Conservation (phyloP, 2,888 invertebrate genomes). For the Tupiocoris notatus region DNA sequence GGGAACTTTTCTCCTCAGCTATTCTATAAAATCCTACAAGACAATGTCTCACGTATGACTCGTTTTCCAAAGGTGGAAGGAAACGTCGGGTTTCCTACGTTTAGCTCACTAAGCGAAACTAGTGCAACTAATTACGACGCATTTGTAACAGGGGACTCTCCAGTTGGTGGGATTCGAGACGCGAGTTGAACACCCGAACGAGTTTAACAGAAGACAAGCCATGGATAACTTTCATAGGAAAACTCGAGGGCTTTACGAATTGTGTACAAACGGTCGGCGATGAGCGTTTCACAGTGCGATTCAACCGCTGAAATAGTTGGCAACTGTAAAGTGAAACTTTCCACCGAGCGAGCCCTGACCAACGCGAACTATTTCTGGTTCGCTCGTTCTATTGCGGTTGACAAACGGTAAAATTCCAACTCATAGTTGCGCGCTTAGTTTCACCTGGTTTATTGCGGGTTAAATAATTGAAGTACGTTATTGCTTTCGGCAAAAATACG, state of each 20-base stretch:
- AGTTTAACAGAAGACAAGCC: neutral
- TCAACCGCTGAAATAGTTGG: neutral
- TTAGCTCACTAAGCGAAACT: neutral
- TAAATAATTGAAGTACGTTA: too few species aligned
- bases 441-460: too few species aligned
- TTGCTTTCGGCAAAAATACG: too few species aligned
- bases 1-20: too few species aligned
- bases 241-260: neutral
- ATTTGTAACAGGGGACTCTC: conserved; percentile 8
- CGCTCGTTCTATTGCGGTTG: neutral
- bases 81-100: neutral
- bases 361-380: neutral
- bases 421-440: too few species aligned
- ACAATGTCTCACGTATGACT: too few species aligned
- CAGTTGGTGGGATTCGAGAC: neutral
- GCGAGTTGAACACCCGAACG: too few species aligned
- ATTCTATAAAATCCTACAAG: too few species aligned
- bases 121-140: conserved; percentile 18
- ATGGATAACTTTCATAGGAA: neutral
- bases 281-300: too few species aligned
- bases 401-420: neutral
- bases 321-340: neutral
- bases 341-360: neutral
- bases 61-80: too few species aligned
- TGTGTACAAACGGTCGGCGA: neutral